Base-by-base conservation (phyloP, 2,113 vertebrate genomes). In the Tamias sibiricus region DNA sequence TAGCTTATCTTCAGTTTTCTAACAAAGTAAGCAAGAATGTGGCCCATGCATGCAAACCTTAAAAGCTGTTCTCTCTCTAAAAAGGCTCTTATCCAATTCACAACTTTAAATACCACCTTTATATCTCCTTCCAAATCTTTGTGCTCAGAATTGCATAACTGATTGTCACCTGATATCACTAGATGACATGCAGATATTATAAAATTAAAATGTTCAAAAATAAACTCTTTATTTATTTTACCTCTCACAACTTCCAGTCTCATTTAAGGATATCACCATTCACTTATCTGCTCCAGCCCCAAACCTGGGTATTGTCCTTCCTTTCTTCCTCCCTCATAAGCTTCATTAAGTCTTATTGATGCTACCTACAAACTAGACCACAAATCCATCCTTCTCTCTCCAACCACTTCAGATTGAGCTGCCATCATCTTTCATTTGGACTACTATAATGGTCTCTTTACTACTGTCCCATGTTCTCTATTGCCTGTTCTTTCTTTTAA, bases 191-290 rank as follows among this genome's bases (percentile, higher is more conserved):
- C 24, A 88, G 62, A 72, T 42, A 30, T 72, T 20, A 71, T n/a
- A 69, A 47, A 87, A 62, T 71, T 37, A 89, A 69, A 30, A 92
- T 30, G 42, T 71, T 69, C 32, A 91, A 91, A 94, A 83, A 87
- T 76, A 76, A 88, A 85, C 64, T 35, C 42, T 8, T 35, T 0
- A 28, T 72, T 68, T 95, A 28, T 72, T 68, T 95, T 71, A 28
- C 6, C 84, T 91, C 75, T 94, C 35, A 64, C 2, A 32, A 66
- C 32, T 14, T 74, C 69, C 68, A 35, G 44, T 35, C 44, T 95
- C 72, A 52, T 20, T 76, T 66, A 62, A 84, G 14, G 49, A 62
- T 30, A 75, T 19, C 79, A n/a, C 24, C 77, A 30, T 40, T 52
- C 12, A 44, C 37, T 32, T 4, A 24, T 32, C 28, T 30, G 40